Conservation (phyloP, 2,113 vertebrate species). For the Archilochus colubris region DNA sequence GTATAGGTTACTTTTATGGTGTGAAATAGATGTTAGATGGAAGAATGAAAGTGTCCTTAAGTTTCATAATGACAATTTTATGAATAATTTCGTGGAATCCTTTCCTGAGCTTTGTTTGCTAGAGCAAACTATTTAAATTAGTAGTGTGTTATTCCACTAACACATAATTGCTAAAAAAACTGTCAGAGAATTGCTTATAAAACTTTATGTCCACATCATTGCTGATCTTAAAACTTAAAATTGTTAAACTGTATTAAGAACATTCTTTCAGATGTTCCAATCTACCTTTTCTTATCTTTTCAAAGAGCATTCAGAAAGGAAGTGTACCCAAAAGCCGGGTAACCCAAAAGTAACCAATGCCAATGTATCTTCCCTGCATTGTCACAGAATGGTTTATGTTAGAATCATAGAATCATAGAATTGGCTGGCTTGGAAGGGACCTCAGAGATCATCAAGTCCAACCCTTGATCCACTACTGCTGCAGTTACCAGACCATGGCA, state of each 20-base stretch:
- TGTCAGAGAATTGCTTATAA: neutral
- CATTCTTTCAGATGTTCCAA: neutral
- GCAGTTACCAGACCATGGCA: no score
- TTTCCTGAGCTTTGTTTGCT: neutral
- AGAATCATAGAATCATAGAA: no score
- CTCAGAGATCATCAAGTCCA: no score
- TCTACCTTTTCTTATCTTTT: neutral
- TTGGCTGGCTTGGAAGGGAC: no score
- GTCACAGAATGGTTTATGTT: no score
- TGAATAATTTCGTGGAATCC: neutral
- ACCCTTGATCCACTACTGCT: no score
- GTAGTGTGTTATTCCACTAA: neutral
- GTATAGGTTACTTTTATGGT: neutral
- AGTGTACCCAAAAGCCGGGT: neutral
- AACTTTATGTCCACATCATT: neutral
- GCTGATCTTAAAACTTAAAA: neutral
- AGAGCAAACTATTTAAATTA: neutral
- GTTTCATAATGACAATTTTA: neutral
- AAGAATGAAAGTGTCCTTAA: neutral
- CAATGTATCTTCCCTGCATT: neutral
- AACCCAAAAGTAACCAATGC: no score
- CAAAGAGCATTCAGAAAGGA: neutral
- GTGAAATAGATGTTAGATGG: neutral
- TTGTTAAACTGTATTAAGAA: neutral
- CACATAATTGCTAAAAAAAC: slow-evolving; percentile 5